phyloP scores from a whole-genome alignment of 2,797 vertebrate species.

The Pagetopsis macropterus region DNA sequence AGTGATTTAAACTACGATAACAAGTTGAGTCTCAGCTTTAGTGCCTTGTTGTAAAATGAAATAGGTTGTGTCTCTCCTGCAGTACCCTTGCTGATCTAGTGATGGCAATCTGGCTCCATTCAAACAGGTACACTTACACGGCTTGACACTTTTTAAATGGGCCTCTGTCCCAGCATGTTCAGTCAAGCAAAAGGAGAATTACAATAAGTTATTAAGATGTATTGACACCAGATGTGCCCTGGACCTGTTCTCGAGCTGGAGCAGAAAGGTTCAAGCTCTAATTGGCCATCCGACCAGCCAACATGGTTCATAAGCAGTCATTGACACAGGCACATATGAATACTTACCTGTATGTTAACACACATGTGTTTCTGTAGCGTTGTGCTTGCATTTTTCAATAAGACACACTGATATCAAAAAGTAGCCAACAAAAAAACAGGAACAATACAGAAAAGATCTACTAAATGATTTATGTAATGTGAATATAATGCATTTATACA shows the following conservation, averaged over 20 bases:
- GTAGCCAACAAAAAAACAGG: not conserved
- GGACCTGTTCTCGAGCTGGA: slow-evolving; percentile 48
- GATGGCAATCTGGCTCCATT: slow-evolving; percentile 80
- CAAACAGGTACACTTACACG: slow-evolving; percentile 6
- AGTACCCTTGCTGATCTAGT: slow-evolving; percentile 69
- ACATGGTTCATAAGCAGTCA: slow-evolving; percentile 51
- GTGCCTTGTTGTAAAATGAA: slow-evolving; percentile 1
- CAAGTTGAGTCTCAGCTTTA: slow-evolving; percentile 5
- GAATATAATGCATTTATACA: not conserved
- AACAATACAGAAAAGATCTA: slow-evolving; percentile 5
- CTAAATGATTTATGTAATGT: not conserved
- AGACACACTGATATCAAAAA: slow-evolving; percentile 2
- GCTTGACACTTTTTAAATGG: slow-evolving; percentile 58
- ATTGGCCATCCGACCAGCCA: slow-evolving; percentile 70
- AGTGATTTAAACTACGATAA: not conserved
- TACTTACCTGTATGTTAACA: slow-evolving; percentile 19
- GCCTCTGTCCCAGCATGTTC: slow-evolving; percentile 65
- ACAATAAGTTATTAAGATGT: slow-evolving; percentile 75
- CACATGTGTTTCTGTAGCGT: slow-evolving; percentile 15
- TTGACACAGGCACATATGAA: slow-evolving; percentile 46
- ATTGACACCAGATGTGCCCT: slow-evolving; percentile 77
- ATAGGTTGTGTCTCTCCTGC: slow-evolving; percentile 34
- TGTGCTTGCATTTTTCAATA: slow-evolving; percentile 2
- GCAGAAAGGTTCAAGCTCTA: slow-evolving; percentile 58
- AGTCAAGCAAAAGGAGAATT: slow-evolving; percentile 70